Conservation (phyloP, 2,797 vertebrate genomes). For the Thalassophryne amazonica region DNA sequence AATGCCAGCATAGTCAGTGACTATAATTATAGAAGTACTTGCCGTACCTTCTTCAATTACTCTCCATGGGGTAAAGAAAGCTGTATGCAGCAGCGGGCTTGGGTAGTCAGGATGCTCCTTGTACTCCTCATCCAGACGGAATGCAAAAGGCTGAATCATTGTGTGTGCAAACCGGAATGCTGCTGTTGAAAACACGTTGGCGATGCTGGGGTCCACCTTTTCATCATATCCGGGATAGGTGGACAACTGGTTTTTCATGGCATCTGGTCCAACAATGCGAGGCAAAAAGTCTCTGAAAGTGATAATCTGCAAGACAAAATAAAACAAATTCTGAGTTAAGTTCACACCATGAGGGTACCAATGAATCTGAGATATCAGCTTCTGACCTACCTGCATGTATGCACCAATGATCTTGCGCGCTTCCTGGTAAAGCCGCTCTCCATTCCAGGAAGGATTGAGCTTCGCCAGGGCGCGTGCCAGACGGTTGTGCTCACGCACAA, state of each 20-base stretch:
- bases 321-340: too few relatives aligned
- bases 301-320: slow-evolving; percentile 35
- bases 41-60: slow-evolving; percentile 76
- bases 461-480: slow-evolving; percentile 70
- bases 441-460: slow-evolving; percentile 83
- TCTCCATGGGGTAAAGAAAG: slow-evolving; percentile 82
- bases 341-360: too few relatives aligned
- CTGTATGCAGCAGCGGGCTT: slow-evolving; percentile 62
- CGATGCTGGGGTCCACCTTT: slow-evolving; percentile 76
- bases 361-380: too few relatives aligned
- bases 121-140: slow-evolving; percentile 74
- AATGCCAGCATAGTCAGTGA: not conserved
- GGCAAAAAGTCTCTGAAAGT: slow-evolving; percentile 85
- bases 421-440: slow-evolving; percentile 87
- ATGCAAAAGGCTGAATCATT: slow-evolving; percentile 78
- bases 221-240: slow-evolving; percentile 75
- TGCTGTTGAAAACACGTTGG: slow-evolving; percentile 84
- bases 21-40: not conserved
- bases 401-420: slow-evolving; percentile 83
- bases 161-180: slow-evolving; percentile 85
- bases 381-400: slow-evolving; percentile 75
- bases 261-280: slow-evolving; percentile 77
- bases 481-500: slow-evolving; percentile 87
- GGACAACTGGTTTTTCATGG: slow-evolving; percentile 58
- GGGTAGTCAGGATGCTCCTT: slow-evolving; percentile 43